phyloP scores from a whole-genome alignment of 1,140 invertebrate species.

The Caenorhabditis elegans region WBcel235 BX284604.4:13042001-13042500 shows the following conservation, averaged over 20 bases:
- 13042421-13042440: no score
- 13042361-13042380: no score
- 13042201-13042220: no score
- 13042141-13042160: background rate
- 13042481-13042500: constrained; percentile 12
- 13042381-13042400: no score
- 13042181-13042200: background rate
- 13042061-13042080: constrained; percentile 1
- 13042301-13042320: no score
- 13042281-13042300: no score
- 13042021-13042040: background rate
- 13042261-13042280: no score
- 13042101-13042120: background rate
- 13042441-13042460: background rate
- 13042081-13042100: constrained; percentile 24
- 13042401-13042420: no score
- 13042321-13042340: no score
- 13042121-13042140: background rate
- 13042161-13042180: constrained; percentile 8
- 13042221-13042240: no score
- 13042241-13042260: no score
- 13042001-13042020: background rate
- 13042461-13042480: constrained; percentile 1
- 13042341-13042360: no score
- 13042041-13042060: background rate